phyloP scores from a whole-genome alignment of 2,113 vertebrate genomes.

The Hippocampus abdominalis region DNA sequence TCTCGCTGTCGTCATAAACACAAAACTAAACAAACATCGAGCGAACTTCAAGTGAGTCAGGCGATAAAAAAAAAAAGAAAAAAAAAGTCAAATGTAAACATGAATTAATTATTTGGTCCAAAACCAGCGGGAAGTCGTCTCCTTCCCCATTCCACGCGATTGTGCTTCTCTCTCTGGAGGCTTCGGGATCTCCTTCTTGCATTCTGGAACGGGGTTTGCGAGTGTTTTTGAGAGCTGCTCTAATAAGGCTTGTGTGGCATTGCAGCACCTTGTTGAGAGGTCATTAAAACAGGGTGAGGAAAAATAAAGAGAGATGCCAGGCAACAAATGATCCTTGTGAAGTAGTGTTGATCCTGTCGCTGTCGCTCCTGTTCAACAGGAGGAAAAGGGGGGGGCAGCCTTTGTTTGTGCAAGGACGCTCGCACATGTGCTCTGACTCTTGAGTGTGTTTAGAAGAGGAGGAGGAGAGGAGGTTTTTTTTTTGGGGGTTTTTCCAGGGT shows the following conservation, averaged over 20 bases:
- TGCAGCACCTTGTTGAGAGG: slow-evolving; percentile 56
- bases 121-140: slow-evolving; percentile 26
- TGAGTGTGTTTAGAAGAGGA: slow-evolving; percentile 29
- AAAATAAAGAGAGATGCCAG: slow-evolving; percentile 38
- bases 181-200: not conserved
- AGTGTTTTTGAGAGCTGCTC: slow-evolving; percentile 9
- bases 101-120: slow-evolving; percentile 20
- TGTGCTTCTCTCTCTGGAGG: slow-evolving; percentile 2
- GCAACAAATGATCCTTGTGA: slow-evolving; percentile 47
- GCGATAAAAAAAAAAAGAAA: slow-evolving; percentile 43
- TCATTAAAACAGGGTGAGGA: slow-evolving; percentile 52
- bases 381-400: slow-evolving; percentile 25
- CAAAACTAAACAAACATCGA: slow-evolving; percentile 53
- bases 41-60: slow-evolving; percentile 47
- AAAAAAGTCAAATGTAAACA: slow-evolving; percentile 62
- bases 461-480: not conserved
- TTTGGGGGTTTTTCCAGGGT: slow-evolving; percentile 54
- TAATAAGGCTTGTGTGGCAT: slow-evolving; percentile 25
- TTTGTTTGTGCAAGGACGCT: slow-evolving; percentile 45
- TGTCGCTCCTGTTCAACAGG: slow-evolving; percentile 51
- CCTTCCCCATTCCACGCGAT: slow-evolving; percentile 9
- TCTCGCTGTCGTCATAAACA: slow-evolving; percentile 46
- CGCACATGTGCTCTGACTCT: slow-evolving; percentile 34
- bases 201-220: not conserved
- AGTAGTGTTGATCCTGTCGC: slow-evolving; percentile 57